Evolutionary conservation across 2,888 invertebrate genomes (phyloP).

Genomic region (Odontocolon sp.): DNA sequence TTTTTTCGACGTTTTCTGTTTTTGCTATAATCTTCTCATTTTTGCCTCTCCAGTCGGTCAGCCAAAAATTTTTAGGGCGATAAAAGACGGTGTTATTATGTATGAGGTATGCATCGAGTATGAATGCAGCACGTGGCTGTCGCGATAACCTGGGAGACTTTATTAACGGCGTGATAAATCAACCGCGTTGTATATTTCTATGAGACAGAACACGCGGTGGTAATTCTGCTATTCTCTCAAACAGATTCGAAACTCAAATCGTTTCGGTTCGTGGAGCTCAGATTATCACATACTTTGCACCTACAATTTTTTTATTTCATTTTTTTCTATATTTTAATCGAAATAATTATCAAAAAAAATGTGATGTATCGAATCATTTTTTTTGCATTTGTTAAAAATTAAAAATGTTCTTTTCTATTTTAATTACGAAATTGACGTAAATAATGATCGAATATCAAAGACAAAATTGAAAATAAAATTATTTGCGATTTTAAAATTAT

Average conservation of each 20-base stretch:
- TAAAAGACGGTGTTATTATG: conserved; percentile 16
- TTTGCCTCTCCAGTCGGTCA: conserved; percentile 5
- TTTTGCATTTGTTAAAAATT: too few relatives aligned
- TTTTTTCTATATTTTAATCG: too few relatives aligned
- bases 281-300: too few relatives aligned
- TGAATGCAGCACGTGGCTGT: conserved; percentile 11
- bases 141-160: conserved; percentile 61
- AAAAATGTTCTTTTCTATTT: too few relatives aligned
- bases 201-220: not conserved
- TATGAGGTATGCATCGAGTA: conserved; percentile 16
- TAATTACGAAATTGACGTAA: too few relatives aligned
- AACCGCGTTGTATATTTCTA: not conserved
- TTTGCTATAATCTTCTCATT: not conserved
- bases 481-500: too few relatives aligned
- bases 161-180: conserved; percentile 70
- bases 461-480: too few relatives aligned
- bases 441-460: too few relatives aligned
- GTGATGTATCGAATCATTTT: too few relatives aligned
- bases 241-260: not conserved
- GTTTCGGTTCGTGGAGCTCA: not conserved
- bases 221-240: conserved; percentile 17
- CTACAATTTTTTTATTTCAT: conserved; percentile 6
- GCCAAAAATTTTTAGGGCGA: not conserved
- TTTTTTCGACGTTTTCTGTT: not conserved
- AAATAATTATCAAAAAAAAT: too few relatives aligned